Evolutionary conservation across 2,113 vertebrate genomes (phyloP).

Genomic region (Chaetodon trifascialis): DNA sequence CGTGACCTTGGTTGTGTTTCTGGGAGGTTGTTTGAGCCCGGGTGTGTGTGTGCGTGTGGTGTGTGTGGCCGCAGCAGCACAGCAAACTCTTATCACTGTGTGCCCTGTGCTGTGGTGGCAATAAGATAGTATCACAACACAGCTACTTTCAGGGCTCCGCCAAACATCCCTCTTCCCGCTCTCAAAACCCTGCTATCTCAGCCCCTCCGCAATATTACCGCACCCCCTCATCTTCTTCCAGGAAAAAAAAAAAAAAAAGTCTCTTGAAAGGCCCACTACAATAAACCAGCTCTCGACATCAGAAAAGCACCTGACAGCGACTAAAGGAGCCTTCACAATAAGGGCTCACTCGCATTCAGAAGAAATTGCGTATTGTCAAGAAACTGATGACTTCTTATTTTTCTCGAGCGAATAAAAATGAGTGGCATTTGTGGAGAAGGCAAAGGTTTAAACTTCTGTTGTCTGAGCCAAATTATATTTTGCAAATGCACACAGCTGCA

Average conservation of each 20-base stretch:
- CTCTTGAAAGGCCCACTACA: conserved; percentile 21
- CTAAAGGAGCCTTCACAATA: conserved; percentile 20
- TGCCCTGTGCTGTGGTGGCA: conserved; percentile 53
- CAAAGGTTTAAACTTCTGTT: conserved; percentile 11
- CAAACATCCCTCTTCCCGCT: conserved; percentile 58
- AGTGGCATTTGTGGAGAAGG: background rate
- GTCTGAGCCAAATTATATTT: conserved; percentile 33
- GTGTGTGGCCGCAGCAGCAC: conserved; percentile 24
- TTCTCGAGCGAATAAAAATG: background rate
- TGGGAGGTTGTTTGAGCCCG: conserved; percentile 22
- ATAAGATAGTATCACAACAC: conserved; percentile 72
- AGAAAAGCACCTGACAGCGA: conserved; percentile 20
- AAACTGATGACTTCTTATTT: background rate
- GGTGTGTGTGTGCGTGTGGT: conserved; percentile 11
- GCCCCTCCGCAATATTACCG: conserved; percentile 32
- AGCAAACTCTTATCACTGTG: conserved; percentile 52
- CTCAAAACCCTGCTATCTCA: conserved; percentile 50
- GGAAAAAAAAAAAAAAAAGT: conserved; percentile 20
- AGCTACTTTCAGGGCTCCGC: conserved; percentile 57
- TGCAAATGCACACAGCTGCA: background rate
- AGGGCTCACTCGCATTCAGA: background rate
- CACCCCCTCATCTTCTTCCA: conserved; percentile 26
- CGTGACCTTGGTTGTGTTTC: conserved; percentile 60
- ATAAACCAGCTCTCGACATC: conserved; percentile 26
- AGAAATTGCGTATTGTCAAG: background rate